Base-by-base conservation (phyloP, 1,140 invertebrate genomes). In the Bombus balteatus region DNA sequence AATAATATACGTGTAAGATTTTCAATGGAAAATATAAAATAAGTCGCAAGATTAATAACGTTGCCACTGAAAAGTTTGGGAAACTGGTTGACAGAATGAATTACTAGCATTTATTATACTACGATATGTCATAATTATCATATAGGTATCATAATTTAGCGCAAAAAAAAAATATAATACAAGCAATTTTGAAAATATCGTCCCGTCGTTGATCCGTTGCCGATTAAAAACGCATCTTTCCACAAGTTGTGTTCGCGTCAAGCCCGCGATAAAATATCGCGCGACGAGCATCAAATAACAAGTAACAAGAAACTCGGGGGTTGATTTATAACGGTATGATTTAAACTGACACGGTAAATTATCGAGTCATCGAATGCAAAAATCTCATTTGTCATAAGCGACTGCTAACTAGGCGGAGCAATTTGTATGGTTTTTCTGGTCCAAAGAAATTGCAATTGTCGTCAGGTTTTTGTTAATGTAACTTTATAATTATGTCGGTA, bases 331-430 rank as follows among this genome's bases (percentile, higher is more conserved):
- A 76, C 72, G 39, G 72, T 10, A 76, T 34, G 43, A 34, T 73
- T 75, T 76, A 53, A 83, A 83, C 81, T 53, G 72, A 83, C 81
- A 47, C 57, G 53, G 81, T 22, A 65, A 82, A 82, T 82, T 74
- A 65, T 65, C 53, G 39, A 34, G 25, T 75, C 71, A 41, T 65
- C 71, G 37, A 75, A 59, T 22, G 22, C 70, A 82, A 75, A 82
- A 83, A 81, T 81, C 80, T n/a, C 53, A 81, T 81, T 73, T 81
- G 70, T 73, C 53, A 81, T 59, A 39, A 32, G 28, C 68, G 12
- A 81, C 10, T 34, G 37, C 37, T 62, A 81, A 81, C 68, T 59
- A 41, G 80, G 34, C n/a, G 28, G 25, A 4, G 68, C 28, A 62
- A 62, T 73, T 73, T 73, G 9, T 70, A 53, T 2, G 6, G 25